Conservation (phyloP, 2,888 invertebrate genomes). For the Ryuthela nishihirai region DNA sequence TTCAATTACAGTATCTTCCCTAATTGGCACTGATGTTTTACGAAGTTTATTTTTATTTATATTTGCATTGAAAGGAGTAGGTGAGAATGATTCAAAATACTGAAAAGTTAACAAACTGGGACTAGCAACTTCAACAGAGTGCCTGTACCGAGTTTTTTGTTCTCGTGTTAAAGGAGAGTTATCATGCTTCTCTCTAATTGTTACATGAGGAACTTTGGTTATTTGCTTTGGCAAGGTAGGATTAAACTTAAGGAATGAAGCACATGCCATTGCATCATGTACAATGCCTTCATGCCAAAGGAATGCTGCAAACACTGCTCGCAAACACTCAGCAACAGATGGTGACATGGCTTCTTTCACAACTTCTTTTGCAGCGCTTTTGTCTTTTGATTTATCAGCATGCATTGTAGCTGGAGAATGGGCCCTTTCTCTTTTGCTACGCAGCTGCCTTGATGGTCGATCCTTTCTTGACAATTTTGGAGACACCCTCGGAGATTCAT, state of each 20-base stretch:
- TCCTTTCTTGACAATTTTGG: slow-evolving; percentile 59
- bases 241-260: slow-evolving; percentile 85
- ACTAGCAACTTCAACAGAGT: slow-evolving; percentile 74
- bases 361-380: slow-evolving; percentile 53
- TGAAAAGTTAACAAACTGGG: slow-evolving; percentile 52
- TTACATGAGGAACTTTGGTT: slow-evolving; percentile 48
- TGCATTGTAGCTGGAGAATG: slow-evolving; percentile 50
- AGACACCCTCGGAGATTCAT: slow-evolving; percentile 55
- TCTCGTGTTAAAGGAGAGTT: slow-evolving; percentile 44
- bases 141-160: slow-evolving; percentile 65
- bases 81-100: slow-evolving; percentile 64
- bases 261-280: slow-evolving; percentile 97
- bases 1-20: slow-evolving; percentile 41
- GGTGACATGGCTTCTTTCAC: slow-evolving; percentile 84
- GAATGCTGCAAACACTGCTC: slow-evolving; percentile 94
- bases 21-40: slow-evolving; percentile 44
- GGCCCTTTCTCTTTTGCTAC: slow-evolving; percentile 50
- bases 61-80: slow-evolving; percentile 72
- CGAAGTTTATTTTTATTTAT: slow-evolving; percentile 60
- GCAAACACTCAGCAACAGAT: slow-evolving; percentile 81
- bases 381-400: slow-evolving; percentile 39
- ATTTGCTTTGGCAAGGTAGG: slow-evolving; percentile 77
- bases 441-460: slow-evolving; percentile 51
- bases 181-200: slow-evolving; percentile 45
- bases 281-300: slow-evolving; percentile 97